phyloP scores from a whole-genome alignment of 2,797 vertebrate genomes.

The Phataginus tricuspis region DNA sequence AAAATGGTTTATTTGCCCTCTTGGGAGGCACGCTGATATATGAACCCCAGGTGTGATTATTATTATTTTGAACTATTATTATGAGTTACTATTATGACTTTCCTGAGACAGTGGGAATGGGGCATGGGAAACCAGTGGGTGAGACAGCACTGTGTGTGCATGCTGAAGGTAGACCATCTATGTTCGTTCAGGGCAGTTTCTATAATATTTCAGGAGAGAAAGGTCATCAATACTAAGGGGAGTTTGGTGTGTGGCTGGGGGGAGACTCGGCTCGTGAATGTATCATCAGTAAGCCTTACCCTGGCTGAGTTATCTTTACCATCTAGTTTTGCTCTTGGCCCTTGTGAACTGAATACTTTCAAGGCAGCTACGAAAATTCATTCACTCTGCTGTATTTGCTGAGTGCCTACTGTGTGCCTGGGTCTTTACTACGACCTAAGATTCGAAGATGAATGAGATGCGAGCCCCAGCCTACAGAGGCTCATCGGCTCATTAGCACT shows the following conservation, averaged over 20 bases:
- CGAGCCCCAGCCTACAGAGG: accelerated
- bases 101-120: slow-evolving; percentile 38
- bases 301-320: not conserved
- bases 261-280: not conserved
- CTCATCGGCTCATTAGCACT: accelerated
- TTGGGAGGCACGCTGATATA: slow-evolving; percentile 42
- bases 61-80: slow-evolving; percentile 74
- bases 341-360: not conserved
- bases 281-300: not conserved
- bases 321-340: not conserved
- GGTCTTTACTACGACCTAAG: not conserved
- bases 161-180: not conserved
- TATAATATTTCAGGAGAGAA: slow-evolving; percentile 61
- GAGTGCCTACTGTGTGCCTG: not conserved
- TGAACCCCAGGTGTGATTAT: slow-evolving; percentile 69
- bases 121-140: not conserved
- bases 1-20: slow-evolving; percentile 72
- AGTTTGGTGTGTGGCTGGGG: not conserved
- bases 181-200: slow-evolving; percentile 53
- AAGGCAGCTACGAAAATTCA: not conserved
- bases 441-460: not conserved
- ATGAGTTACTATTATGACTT: slow-evolving; percentile 75
- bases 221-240: slow-evolving; percentile 48
- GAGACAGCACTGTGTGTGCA: not conserved
- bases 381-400: not conserved